Evolutionary conservation across 2,113 vertebrate genomes (phyloP).

Genomic region (Nothocercus julius): DNA sequence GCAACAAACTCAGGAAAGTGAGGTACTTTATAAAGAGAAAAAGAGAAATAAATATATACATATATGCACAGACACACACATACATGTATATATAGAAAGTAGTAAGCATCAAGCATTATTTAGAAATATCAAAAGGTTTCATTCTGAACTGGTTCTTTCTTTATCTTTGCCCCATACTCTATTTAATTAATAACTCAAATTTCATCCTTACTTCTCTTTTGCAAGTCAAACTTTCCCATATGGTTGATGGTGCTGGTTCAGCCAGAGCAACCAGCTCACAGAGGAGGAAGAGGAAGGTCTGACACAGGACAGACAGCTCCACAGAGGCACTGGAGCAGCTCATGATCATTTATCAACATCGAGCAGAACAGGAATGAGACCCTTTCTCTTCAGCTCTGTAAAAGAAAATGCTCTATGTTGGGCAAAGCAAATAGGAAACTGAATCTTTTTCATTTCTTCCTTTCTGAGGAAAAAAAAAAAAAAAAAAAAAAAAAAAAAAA

Average conservation of each 20-base stretch:
- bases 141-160: neutral
- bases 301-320: neutral
- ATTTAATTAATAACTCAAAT: neutral
- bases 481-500: neutral
- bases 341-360: neutral
- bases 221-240: neutral
- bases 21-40: neutral
- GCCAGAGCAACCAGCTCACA: fast-evolving
- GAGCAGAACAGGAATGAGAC: neutral
- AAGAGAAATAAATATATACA: neutral
- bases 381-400: neutral
- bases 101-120: neutral
- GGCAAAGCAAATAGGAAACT: neutral
- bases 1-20: neutral
- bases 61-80: neutral
- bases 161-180: neutral
- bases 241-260: neutral
- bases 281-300: neutral
- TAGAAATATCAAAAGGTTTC: neutral
- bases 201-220: neutral
- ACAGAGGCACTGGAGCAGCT: neutral
- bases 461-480: neutral
- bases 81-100: neutral
- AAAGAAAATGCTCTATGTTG: neutral
- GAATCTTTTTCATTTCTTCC: neutral